phyloP scores from a whole-genome alignment of 2,113 vertebrate species.

The Anolis sagrei region DNA sequence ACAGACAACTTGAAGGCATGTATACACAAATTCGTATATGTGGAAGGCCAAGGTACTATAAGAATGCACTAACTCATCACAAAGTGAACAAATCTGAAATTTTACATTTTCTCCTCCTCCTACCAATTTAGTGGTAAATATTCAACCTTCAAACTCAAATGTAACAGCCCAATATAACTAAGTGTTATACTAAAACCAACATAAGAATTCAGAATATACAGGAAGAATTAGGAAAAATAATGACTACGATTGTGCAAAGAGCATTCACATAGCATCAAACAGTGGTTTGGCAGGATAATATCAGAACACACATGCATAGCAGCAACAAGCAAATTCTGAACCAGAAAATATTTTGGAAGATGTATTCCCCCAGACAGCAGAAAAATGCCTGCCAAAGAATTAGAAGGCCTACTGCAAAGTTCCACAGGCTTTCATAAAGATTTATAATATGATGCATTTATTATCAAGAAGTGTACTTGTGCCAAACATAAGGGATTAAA shows the following conservation, averaged over 20 bases:
- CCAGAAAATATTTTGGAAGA: not conserved
- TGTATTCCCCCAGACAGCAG: not conserved
- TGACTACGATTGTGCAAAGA: not conserved
- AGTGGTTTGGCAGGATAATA: not conserved
- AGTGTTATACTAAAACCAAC: not conserved
- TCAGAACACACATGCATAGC: not conserved
- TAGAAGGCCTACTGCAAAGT: not conserved
- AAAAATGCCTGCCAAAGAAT: not conserved
- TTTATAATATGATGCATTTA: constrained; percentile 7
- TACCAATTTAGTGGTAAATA: not conserved
- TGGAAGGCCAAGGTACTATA: too few relatives aligned
- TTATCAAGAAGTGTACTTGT: not conserved
- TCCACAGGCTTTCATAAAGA: not conserved
- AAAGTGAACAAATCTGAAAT: not conserved
- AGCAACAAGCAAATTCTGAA: not conserved
- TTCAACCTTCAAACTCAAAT: not conserved
- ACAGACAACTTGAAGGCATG: too few relatives aligned
- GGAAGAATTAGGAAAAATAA: not conserved
- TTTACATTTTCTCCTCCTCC: not conserved
- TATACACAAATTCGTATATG: too few relatives aligned
- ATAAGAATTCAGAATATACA: not conserved
- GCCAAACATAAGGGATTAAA: fast-evolving
- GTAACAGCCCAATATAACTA: not conserved
- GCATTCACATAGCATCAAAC: not conserved
- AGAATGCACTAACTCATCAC: not conserved